A percentile compares a stretch with the other conserved stretches of the same genome.
Conservation (phyloP, 2,888 invertebrate genomes). For the Tinea semifulvella region DNA sequence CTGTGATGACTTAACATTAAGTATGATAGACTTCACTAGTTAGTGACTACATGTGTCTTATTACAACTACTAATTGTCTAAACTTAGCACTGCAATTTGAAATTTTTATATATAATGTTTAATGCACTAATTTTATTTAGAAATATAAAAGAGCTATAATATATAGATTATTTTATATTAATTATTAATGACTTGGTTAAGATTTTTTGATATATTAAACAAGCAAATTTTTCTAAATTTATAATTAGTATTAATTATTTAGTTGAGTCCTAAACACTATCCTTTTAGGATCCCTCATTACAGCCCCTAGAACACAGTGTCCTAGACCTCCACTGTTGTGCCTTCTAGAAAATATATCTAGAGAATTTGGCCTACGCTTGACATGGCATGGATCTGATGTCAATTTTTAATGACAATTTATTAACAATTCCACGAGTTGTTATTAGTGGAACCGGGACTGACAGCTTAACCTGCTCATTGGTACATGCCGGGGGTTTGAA, state of each 20-base stretch:
- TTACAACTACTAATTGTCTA: not conserved
- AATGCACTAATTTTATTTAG: constrained; percentile 6
- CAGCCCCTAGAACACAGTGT: too few relatives aligned
- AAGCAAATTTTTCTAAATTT: constrained; percentile 7
- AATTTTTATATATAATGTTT: constrained; percentile 5
- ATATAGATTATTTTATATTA: constrained; percentile 1
- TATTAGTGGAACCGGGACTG: too few relatives aligned
- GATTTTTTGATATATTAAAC: constrained; percentile 5
- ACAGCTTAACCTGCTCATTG: too few relatives aligned
- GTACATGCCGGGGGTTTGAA: too few relatives aligned
- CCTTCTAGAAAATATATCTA: too few relatives aligned
- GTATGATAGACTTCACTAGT: not conserved
- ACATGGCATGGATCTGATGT: too few relatives aligned
- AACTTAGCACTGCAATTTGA: constrained; percentile 1
- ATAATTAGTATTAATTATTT: not conserved
- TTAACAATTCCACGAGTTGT: too few relatives aligned
- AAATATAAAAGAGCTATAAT: constrained; percentile 8
- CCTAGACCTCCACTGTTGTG: too few relatives aligned
- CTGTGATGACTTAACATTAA: constrained; percentile 6
- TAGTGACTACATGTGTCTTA: constrained; percentile 1
- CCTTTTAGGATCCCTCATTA: too few relatives aligned
- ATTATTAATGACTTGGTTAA: constrained; percentile 5
- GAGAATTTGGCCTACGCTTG: too few relatives aligned
- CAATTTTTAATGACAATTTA: too few relatives aligned
- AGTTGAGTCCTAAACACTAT: too few relatives aligned